Evolutionary conservation across 2,888 invertebrate species (phyloP).

Genomic region (Microctonus brassicae): DNA sequence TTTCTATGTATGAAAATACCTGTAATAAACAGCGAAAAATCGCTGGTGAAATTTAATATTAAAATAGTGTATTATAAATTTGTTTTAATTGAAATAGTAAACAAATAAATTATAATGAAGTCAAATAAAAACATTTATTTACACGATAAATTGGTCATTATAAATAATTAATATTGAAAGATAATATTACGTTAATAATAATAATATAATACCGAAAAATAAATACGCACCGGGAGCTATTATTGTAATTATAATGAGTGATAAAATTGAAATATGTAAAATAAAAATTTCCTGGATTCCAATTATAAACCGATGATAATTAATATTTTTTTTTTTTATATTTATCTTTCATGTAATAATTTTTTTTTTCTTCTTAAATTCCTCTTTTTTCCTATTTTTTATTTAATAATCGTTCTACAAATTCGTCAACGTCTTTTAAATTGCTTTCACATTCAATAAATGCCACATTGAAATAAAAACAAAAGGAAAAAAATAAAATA

Average conservation of each 20-base stretch:
- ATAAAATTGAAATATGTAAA: neutral
- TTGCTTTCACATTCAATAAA: neutral
- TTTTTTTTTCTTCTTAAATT: neutral
- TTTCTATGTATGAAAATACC: neutral
- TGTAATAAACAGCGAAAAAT: conserved; percentile 34
- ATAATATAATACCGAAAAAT: conserved; percentile 35
- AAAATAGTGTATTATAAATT: neutral
- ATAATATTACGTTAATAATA: conserved; percentile 24
- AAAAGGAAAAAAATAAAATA: neutral
- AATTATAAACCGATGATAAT: neutral
- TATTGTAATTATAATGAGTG: neutral
- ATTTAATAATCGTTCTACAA: neutral
- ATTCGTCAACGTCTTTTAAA: neutral
- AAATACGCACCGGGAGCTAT: conserved; percentile 30
- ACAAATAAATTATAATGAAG: conserved; percentile 27
- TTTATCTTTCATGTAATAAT: neutral
- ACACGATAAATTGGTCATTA: conserved; percentile 49
- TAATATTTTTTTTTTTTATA: neutral
- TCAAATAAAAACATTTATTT: conserved; percentile 59
- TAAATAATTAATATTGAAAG: conserved; percentile 33
- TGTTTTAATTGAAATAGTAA: neutral
- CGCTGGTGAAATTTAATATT: conserved; percentile 14
- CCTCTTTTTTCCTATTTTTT: neutral
- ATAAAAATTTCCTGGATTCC: neutral
- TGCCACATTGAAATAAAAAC: neutral